Base-by-base conservation (phyloP, 2,888 invertebrate species). In the Heteromyza rotundicornis region DNA sequence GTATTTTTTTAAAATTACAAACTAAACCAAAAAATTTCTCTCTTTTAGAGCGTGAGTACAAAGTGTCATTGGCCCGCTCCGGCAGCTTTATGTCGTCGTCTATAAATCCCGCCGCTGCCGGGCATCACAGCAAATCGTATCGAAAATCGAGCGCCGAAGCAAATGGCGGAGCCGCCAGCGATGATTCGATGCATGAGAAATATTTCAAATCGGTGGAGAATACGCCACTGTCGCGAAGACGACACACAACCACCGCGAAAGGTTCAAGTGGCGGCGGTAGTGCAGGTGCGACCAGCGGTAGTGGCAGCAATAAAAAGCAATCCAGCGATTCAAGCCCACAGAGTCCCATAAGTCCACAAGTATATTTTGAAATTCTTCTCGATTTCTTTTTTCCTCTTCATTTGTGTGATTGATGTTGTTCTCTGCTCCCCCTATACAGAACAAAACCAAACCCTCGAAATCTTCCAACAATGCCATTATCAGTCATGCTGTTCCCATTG, bases 181-280 rank as follows among this genome's bases (percentile, higher is more conserved):
- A 91, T 74, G 91, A 92, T 82, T 90, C 91, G 0, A 91, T 91
- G 91, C 92, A 92, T 79, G 92, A 92, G 76, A 91, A 91, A 77
- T 92, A 91, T 76, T 89, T 92, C 76, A 87, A 89, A 73, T 90
- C 89, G 1, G 89, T 89, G 64, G 90, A 90, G 73, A 89, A 89
- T 68, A 90, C 90, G 24, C 90, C 90, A 14, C 80, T 87, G 60
- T 86, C 87, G 5, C 84, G 87, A 67, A 85, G 88, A 67, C 76
- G 82, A 8, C 80, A 82, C 65, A 80, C 80, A 57, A 75, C 79
- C 20, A 77, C 80, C 58, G 70, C 77, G 47, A 75, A 76, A 51
- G 60, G 62, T 19, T 68, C 70, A 10, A 72, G 72, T 62, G 68
- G 68, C 10, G 68, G 68, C 1, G 71, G 68, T 23, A 73, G 72